Conservation (phyloP, 2,113 vertebrate genomes). For the Nycticryphes semicollaris region DNA sequence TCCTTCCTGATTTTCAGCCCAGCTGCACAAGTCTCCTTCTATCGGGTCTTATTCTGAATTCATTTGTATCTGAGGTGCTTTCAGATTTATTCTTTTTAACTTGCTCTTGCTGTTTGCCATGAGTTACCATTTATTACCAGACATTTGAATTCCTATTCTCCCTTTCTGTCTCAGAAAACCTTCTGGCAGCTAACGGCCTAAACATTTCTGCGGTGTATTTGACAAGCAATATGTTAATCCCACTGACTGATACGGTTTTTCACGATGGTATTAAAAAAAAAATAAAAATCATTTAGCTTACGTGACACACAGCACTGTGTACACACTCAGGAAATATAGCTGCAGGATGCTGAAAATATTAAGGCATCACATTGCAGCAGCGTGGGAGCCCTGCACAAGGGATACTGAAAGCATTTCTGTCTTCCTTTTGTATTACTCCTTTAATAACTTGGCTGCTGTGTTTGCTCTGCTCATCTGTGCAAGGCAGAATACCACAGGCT, state of each 20-base stretch:
- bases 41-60: background rate
- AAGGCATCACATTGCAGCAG: background rate
- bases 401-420: background rate
- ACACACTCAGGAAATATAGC: background rate
- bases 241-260: background rate
- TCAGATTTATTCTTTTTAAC: conserved; percentile 6
- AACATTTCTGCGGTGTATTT: conserved; percentile 10
- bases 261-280: background rate
- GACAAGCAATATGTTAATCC: conserved; percentile 4
- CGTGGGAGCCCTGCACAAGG: background rate
- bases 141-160: background rate
- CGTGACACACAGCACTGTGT: accelerated
- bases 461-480: background rate
- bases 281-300: background rate
- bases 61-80: background rate
- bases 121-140: background rate
- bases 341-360: background rate
- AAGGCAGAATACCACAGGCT: background rate
- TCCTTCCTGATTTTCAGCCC: conserved; percentile 34
- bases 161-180: background rate
- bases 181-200: background rate
- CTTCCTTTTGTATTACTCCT: background rate
- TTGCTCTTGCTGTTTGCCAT: background rate
- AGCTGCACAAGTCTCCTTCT: background rate
- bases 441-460: background rate